Percentiles rank a stretch among this genome's conserved stretches.
Evolutionary conservation across 2,888 invertebrate genomes (phyloP).

Genomic region (Orthonychiurus folsomi): DNA sequence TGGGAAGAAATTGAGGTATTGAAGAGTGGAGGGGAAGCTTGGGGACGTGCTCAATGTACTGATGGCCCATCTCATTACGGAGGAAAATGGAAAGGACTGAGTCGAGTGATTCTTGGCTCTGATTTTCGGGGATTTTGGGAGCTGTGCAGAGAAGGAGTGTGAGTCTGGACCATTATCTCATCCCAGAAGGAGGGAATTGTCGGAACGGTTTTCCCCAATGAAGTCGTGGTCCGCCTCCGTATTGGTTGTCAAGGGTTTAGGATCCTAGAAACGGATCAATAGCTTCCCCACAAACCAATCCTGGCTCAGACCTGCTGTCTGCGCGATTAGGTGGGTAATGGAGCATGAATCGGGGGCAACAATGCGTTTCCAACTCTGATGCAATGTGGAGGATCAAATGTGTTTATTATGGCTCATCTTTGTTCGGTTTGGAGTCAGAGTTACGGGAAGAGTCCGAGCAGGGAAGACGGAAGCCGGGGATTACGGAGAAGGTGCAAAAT

Average conservation of each 20-base stretch:
- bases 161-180: constrained; percentile 21
- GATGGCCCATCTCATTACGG: constrained; percentile 17
- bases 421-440: too few species aligned
- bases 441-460: too few species aligned
- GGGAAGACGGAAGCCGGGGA: too few species aligned
- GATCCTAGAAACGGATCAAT: constrained; percentile 31
- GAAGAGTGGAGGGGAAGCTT: neutral
- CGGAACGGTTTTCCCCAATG: constrained; percentile 13
- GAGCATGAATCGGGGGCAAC: constrained; percentile 23
- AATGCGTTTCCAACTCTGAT: too few species aligned
- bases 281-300: constrained; percentile 26
- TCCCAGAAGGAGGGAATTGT: constrained; percentile 26
- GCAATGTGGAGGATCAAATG: neutral
- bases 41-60: constrained; percentile 15
- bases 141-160: constrained; percentile 10
- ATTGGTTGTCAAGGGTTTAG: constrained; percentile 30
- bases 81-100: too few species aligned
- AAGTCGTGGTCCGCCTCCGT: constrained; percentile 7
- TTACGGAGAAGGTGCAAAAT: too few species aligned
- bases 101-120: constrained; percentile 11
- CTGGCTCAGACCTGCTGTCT: constrained; percentile 20
- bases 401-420: neutral
- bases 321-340: constrained; percentile 36
- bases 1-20: constrained; percentile 12
- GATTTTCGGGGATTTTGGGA: constrained; percentile 13